A percentile compares a stretch with the other conserved stretches of the same genome.
Conservation (phyloP, 2,113 vertebrate species). For the Sebastes schlegelii region DNA sequence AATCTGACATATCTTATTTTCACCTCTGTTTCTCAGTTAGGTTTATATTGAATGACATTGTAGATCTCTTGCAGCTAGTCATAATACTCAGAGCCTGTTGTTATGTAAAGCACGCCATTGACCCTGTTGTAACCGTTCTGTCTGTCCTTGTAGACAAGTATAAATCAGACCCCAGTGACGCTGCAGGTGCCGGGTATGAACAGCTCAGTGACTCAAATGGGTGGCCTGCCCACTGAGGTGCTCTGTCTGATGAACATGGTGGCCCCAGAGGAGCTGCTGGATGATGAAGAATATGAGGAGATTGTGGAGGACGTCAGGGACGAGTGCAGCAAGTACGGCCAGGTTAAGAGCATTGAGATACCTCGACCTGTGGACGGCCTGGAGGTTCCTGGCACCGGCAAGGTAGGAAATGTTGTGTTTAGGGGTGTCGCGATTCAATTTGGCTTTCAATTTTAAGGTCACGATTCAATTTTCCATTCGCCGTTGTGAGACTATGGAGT, state of each 20-base stretch:
- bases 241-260: slow-evolving; percentile 98
- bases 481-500: too few species aligned
- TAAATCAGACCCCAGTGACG: slow-evolving; percentile 95
- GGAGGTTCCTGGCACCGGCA: slow-evolving; percentile 93
- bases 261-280: slow-evolving; percentile 91
- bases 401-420: slow-evolving; percentile 79
- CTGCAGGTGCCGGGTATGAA: slow-evolving; percentile 95
- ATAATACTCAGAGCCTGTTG: neutral
- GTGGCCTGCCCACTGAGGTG: slow-evolving; percentile 92
- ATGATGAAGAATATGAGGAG: slow-evolving; percentile 94
- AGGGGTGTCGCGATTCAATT: too few species aligned
- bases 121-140: neutral
- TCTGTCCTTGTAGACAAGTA: slow-evolving; percentile 86
- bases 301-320: slow-evolving; percentile 93
- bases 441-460: too few species aligned
- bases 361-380: slow-evolving; percentile 93
- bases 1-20: neutral
- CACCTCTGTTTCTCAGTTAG: neutral
- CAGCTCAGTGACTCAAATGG: slow-evolving; percentile 92
- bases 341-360: slow-evolving; percentile 95
- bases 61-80: neutral
- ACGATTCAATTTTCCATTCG: too few species aligned
- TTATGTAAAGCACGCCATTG: neutral
- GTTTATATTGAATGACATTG: neutral
- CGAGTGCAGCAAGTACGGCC: slow-evolving; percentile 94